Conservation (phyloP, 1,140 invertebrate genomes). For the Aphaenogaster rudis region DNA sequence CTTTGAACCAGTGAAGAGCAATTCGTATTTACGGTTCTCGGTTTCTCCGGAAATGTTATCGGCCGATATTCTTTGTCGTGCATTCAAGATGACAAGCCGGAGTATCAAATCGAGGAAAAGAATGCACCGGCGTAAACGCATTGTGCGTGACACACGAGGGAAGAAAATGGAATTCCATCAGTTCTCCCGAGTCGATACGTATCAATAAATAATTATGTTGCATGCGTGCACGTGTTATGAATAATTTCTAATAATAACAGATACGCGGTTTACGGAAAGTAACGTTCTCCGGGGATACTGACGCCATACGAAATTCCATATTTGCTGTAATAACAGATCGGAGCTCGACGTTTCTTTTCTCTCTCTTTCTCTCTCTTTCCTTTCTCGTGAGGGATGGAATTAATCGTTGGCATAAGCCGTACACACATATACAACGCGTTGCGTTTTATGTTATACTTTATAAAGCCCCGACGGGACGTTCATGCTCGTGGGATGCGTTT, state of each 20-base stretch:
- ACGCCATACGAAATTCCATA: slow-evolving; percentile 42
- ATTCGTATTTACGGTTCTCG: neutral
- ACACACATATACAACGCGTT: slow-evolving; percentile 12
- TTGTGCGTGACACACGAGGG: neutral
- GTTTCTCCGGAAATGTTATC: neutral
- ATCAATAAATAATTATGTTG: slow-evolving; percentile 55
- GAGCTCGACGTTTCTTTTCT: slow-evolving; percentile 28
- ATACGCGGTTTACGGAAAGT: slow-evolving; percentile 45
- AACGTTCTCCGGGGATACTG: slow-evolving; percentile 16
- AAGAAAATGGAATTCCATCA: slow-evolving; percentile 9
- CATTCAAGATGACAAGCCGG: too few relatives aligned
- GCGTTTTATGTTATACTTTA: slow-evolving; percentile 52
- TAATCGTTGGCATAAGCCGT: slow-evolving; percentile 47
- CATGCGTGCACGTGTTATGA: slow-evolving; percentile 34
- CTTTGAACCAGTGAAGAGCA: neutral
- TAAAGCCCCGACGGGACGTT: slow-evolving; percentile 48
- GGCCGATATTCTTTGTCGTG: neutral
- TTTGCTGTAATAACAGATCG: slow-evolving; percentile 61
- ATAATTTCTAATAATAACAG: slow-evolving; percentile 55
- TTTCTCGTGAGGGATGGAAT: slow-evolving; percentile 24
- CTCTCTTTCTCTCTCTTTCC: slow-evolving; percentile 23
- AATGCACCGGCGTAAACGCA: neutral
- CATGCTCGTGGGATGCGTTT: slow-evolving; percentile 54
- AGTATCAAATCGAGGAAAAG: neutral
- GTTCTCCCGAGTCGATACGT: slow-evolving; percentile 10